phyloP scores from a whole-genome alignment of 2,113 vertebrate species.

The Psophia crepitans region DNA sequence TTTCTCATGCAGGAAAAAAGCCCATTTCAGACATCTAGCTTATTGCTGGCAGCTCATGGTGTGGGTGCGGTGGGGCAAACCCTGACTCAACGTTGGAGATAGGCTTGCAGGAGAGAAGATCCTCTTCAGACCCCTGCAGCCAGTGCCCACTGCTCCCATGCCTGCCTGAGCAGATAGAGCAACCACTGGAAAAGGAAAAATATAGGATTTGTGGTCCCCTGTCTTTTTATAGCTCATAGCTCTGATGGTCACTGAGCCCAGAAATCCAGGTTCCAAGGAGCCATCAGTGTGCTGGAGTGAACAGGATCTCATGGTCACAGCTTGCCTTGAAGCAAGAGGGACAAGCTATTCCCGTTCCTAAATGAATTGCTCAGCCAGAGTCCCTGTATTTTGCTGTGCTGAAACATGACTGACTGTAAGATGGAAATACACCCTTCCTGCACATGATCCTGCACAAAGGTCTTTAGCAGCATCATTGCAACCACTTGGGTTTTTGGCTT shows the following conservation, averaged over 20 bases:
- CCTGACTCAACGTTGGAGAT: neutral
- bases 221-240: neutral
- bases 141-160: rapidly evolving
- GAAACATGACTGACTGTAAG: neutral
- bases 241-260: neutral
- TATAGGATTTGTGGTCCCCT: neutral
- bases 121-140: neutral
- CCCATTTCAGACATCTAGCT: neutral
- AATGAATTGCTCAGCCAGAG: neutral
- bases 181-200: neutral
- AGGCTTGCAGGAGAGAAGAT: neutral
- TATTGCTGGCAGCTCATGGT: neutral
- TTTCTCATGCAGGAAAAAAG: neutral
- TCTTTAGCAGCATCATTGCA: neutral
- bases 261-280: neutral
- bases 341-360: neutral
- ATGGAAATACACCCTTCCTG: neutral
- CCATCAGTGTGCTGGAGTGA: neutral
- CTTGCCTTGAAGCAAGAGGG: neutral
- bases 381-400: neutral
- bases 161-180: neutral
- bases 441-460: neutral
- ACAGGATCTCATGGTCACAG: neutral
- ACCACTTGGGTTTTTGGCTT: no score
- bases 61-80: neutral